A percentile compares a stretch with the other conserved stretches of the same genome.
Evolutionary conservation across 2,113 vertebrate species (phyloP).

Genomic region (Daphoenositta chrysoptera): DNA sequence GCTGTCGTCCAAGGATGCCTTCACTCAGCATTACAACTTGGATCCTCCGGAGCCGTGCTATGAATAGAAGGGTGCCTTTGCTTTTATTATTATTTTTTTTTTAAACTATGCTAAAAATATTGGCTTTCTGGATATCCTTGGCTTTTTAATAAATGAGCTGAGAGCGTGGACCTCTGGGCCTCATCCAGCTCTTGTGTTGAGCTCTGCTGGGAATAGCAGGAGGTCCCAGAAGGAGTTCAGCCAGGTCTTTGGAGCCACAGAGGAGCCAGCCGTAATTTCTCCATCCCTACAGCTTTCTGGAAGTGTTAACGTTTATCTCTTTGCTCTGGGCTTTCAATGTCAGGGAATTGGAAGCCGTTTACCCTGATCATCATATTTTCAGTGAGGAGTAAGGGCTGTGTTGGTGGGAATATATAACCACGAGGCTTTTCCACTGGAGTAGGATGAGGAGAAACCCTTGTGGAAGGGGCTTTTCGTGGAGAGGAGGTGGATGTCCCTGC

Average conservation of each 20-base stretch:
- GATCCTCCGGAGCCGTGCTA: neutral
- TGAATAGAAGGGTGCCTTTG: conserved; percentile 10
- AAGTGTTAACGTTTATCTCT: neutral
- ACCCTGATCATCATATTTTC: neutral
- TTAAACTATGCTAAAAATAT: neutral
- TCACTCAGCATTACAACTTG: conserved; percentile 25
- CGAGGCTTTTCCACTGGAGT: neutral
- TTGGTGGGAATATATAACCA: neutral
- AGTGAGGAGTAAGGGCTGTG: neutral
- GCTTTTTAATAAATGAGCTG: neutral
- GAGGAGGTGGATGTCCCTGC: neutral
- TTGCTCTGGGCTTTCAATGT: neutral
- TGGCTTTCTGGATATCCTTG: neutral
- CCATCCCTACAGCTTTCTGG: neutral
- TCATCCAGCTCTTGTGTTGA: neutral
- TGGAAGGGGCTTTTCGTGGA: neutral
- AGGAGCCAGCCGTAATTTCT: neutral
- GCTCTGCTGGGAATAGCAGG: conserved; percentile 12
- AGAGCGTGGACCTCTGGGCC: neutral
- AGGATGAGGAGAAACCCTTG: neutral
- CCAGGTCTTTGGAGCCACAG: neutral
- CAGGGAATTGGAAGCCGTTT: neutral
- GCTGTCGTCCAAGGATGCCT: conserved; percentile 29
- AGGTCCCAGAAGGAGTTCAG: neutral
- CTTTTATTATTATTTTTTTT: neutral